Conservation (phyloP, 2,888 invertebrate genomes). For the Mongoloraphidia duomilia region DNA sequence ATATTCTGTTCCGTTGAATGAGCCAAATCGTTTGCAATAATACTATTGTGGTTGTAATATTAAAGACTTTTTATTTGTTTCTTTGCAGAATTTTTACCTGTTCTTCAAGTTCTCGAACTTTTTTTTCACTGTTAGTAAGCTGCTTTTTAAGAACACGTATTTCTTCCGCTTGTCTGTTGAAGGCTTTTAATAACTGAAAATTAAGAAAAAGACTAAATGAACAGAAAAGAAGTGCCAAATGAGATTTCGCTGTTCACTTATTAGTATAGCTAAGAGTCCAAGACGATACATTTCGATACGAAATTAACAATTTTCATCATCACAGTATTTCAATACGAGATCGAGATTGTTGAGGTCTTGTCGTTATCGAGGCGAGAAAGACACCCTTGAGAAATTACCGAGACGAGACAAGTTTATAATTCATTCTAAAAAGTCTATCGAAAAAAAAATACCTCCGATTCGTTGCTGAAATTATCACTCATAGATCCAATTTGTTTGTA, state of each 20-base stretch:
- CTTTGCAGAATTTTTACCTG: constrained; percentile 46
- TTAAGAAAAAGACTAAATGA: constrained; percentile 6
- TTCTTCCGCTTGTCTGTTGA: constrained; percentile 65
- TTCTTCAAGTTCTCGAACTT: constrained; percentile 69
- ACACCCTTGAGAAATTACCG: too few species aligned
- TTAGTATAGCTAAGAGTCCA: too few species aligned
- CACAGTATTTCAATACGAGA: too few species aligned
- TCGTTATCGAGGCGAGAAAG: too few species aligned
- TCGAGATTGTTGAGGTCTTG: too few species aligned
- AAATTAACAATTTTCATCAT: too few species aligned
- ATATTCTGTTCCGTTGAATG: too few species aligned
- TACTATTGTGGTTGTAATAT: too few species aligned
- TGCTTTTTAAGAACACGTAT: constrained; percentile 62
- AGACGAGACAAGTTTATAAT: too few species aligned
- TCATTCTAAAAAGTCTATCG: constrained; percentile 4
- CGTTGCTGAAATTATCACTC: constrained; percentile 42
- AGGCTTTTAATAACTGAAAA: constrained; percentile 56
- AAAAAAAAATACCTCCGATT: constrained; percentile 34
- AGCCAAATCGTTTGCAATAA: too few species aligned
- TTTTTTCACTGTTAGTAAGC: constrained; percentile 60
- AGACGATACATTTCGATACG: too few species aligned
- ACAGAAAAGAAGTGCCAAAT: background rate
- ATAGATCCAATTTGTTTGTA: constrained; percentile 42
- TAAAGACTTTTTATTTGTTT: background rate
- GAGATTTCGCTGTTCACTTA: too few species aligned